Percentiles rank a stretch among this genome's conserved stretches.
Evolutionary conservation across 92 coral and sea anemone species (phyloP).

Genomic region (Blastomussa wellsi): DNA sequence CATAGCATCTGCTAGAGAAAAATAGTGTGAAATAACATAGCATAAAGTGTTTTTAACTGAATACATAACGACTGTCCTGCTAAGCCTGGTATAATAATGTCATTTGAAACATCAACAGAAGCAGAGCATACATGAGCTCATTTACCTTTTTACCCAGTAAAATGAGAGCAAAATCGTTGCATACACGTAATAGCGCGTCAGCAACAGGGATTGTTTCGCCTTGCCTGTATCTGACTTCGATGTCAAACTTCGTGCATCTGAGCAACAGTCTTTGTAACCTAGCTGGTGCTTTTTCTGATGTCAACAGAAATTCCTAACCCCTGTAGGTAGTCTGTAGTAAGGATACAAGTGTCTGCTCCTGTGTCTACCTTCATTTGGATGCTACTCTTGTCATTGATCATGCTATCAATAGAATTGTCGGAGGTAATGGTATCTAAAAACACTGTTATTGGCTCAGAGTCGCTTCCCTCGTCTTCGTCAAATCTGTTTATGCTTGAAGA

Average conservation of each 20-base stretch:
- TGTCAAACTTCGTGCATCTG: conserved; percentile 24
- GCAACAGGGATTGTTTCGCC: conserved; percentile 70
- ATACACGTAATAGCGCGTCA: conserved; percentile 57
- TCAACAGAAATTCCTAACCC: conserved; percentile 38
- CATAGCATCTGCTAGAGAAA: too few species aligned
- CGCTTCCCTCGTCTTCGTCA: conserved; percentile 22
- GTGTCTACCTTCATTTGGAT: conserved; percentile 51
- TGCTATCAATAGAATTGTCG: conserved; percentile 34
- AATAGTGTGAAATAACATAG: too few species aligned
- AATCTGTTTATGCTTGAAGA: conserved; percentile 26
- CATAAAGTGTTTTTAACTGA: too few species aligned
- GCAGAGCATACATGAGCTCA: too few species aligned
- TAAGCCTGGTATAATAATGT: too few species aligned
- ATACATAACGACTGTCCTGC: too few species aligned
- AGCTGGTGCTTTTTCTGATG: conserved; percentile 39
- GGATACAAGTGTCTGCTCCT: conserved; percentile 52
- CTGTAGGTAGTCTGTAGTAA: conserved; percentile 56
- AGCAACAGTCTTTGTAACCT: conserved; percentile 28
- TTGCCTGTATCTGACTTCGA: conserved; percentile 61
- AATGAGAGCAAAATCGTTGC: too few species aligned
- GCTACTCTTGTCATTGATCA: conserved; percentile 34
- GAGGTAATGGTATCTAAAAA: conserved; percentile 43
- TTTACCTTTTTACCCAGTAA: too few species aligned
- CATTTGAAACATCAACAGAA: too few species aligned
- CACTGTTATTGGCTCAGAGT: conserved; percentile 33